Percentiles rank a stretch among this genome's conserved stretches.
Evolutionary conservation across 1,140 invertebrate species (phyloP).

Genomic region (Temnothorax longispinosus): DNA sequence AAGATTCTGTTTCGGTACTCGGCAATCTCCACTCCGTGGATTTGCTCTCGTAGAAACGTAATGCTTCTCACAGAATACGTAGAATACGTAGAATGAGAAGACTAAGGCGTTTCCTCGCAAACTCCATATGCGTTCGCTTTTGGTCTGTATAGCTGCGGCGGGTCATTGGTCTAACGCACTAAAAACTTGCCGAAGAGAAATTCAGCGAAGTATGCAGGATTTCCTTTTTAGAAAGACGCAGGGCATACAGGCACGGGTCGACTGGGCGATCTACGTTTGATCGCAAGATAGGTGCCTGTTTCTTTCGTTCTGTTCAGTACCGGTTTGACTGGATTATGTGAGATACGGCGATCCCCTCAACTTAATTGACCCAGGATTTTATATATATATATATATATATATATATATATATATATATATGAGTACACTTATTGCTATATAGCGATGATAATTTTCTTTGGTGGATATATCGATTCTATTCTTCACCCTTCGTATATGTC

Average conservation of each 20-base stretch:
- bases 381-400: not conserved
- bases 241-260: conserved; percentile 7
- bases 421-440: not conserved
- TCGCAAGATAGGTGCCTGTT: conserved; percentile 62
- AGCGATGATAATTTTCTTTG: not conserved
- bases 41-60: conserved; percentile 37
- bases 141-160: conserved; percentile 51
- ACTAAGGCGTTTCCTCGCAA: conserved; percentile 67
- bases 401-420: too few relatives aligned
- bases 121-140: conserved; percentile 59
- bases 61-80: conserved; percentile 63
- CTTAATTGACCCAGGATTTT: conserved; percentile 73
- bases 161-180: conserved; percentile 61
- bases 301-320: conserved; percentile 67
- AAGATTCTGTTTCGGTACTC: not conserved
- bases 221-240: conserved; percentile 72
- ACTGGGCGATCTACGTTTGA: conserved; percentile 54
- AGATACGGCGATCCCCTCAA: conserved; percentile 63
- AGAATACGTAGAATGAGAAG: conserved; percentile 67
- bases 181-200: conserved; percentile 75
- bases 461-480: not conserved
- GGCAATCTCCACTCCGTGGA: not conserved
- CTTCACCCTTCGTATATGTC: not conserved
- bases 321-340: conserved; percentile 75
- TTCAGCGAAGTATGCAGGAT: conserved; percentile 74